These are phyloP conservation scores for Macrotus californicus DNA, from an alignment of 2,113 vertebrate species.

Conservation along the genomic window DNA sequence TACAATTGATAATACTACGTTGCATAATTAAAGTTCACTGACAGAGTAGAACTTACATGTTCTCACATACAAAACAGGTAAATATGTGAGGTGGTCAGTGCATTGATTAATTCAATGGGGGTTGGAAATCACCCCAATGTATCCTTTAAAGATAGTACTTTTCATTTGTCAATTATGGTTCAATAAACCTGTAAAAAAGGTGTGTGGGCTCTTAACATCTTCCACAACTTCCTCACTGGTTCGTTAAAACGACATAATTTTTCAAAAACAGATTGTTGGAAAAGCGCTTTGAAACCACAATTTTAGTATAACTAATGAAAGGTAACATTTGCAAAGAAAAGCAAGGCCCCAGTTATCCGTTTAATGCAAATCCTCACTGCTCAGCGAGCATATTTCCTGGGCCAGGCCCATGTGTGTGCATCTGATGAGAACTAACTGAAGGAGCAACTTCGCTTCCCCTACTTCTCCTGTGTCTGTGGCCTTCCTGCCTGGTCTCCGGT, in stretches of 20 bases:
- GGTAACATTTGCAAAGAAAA: not conserved
- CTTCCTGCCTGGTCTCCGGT: not conserved
- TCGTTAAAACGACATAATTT: not conserved
- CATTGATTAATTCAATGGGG: not conserved
- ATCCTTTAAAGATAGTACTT: not conserved
- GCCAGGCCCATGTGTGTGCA: not conserved
- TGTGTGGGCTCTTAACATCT: not conserved
- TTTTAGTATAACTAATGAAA: not conserved
- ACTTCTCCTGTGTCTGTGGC: not conserved
- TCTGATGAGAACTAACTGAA: not conserved
- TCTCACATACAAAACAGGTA: not conserved
- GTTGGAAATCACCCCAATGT: not conserved
- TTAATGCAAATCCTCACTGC: rapidly evolving
- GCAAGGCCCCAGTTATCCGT: not conserved
- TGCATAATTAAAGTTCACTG: not conserved
- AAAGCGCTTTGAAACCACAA: not conserved
- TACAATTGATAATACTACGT: not conserved
- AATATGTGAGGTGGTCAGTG: not conserved
- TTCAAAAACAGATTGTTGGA: not conserved
- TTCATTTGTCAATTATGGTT: not conserved
- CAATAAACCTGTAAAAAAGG: not conserved
- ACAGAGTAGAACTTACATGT: not conserved
- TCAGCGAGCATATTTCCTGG: rapidly evolving
- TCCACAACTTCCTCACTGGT: not conserved
- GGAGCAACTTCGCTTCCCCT: not conserved